phyloP scores from a whole-genome alignment of 2,113 vertebrate species.

The Trogon surrucura region DNA sequence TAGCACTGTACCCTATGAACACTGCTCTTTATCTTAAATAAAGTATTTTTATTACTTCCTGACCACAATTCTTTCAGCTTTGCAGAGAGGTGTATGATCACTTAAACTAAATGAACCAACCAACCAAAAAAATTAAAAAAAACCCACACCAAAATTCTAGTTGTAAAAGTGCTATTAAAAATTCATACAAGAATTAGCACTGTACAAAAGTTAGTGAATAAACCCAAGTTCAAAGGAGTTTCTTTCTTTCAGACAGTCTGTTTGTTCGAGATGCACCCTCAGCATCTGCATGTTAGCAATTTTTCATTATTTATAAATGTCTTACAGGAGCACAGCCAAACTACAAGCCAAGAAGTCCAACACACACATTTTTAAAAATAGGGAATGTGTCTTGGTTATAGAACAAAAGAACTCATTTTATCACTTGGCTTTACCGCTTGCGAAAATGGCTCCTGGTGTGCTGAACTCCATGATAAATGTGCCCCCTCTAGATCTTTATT shows the following conservation, averaged over 20 bases:
- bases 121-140: no score
- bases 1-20: background rate
- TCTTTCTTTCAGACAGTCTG: constrained; percentile 13
- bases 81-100: background rate
- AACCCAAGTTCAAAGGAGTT: constrained; percentile 4
- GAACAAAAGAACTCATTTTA: constrained; percentile 86
- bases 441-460: constrained; percentile 85
- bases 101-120: background rate
- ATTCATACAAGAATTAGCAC: constrained; percentile 10
- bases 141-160: no score
- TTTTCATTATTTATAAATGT: constrained; percentile 62
- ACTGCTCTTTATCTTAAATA: background rate
- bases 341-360: constrained; percentile 64
- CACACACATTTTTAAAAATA: constrained; percentile 52
- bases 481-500: constrained; percentile 86
- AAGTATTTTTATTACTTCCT: background rate
- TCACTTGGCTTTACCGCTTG: constrained; percentile 81
- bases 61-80: constrained; percentile 26
- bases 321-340: constrained; percentile 44
- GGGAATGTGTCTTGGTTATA: constrained; percentile 79
- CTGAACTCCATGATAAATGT: constrained; percentile 84
- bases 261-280: constrained; percentile 51
- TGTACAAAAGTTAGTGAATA: background rate
- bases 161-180: background rate
- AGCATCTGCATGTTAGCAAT: constrained; percentile 55